Conservation (phyloP, 2,888 invertebrate species). For the Oscheius sp. region DNA sequence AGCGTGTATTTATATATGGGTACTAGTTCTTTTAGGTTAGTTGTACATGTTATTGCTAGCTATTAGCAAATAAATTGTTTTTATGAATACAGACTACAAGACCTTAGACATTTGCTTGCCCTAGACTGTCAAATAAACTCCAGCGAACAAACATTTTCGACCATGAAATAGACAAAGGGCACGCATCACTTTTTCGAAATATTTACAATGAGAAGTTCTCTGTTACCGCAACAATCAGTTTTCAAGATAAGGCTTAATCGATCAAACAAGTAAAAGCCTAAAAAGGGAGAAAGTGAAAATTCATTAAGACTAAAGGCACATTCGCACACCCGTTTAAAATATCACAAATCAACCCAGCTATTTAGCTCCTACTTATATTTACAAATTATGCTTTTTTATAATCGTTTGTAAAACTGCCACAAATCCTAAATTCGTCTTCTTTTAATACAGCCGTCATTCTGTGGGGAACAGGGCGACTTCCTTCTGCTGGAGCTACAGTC, state of each 20-base stretch:
- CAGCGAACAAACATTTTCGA: too few relatives aligned
- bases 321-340: not conserved
- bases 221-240: too few relatives aligned
- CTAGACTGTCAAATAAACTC: too few relatives aligned
- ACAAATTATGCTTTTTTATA: not conserved
- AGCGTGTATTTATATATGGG: slow-evolving; percentile 28
- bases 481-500: slow-evolving; percentile 48
- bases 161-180: too few relatives aligned
- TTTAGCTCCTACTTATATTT: too few relatives aligned
- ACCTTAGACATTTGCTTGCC: too few relatives aligned
- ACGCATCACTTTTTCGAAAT: too few relatives aligned
- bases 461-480: slow-evolving; percentile 51
- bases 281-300: not conserved
- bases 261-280: too few relatives aligned
- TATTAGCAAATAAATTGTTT: not conserved
- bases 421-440: slow-evolving; percentile 39
- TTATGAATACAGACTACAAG: too few relatives aligned
- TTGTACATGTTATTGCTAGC: slow-evolving; percentile 21
- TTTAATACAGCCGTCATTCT: slow-evolving; percentile 57
- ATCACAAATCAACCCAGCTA: slow-evolving; percentile 4
- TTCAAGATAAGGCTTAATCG: too few relatives aligned
- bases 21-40: slow-evolving; percentile 12
- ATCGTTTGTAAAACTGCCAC: slow-evolving; percentile 32
- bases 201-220: too few relatives aligned
- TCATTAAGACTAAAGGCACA: not conserved